phyloP scores from a whole-genome alignment of 2,113 vertebrate species.

The Scophthalmus maximus region DNA sequence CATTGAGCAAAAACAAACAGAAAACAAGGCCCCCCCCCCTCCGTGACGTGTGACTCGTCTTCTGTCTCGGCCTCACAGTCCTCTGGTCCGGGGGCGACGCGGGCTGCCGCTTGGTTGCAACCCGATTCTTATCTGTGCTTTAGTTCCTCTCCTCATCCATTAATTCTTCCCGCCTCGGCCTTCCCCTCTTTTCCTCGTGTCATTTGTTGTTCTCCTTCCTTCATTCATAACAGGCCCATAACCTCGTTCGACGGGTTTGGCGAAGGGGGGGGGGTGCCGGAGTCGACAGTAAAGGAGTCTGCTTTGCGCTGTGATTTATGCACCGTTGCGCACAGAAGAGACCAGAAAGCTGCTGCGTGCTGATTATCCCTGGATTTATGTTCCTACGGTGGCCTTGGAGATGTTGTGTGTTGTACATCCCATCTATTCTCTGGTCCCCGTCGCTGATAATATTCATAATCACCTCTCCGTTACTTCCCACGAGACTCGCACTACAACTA shows the following conservation, averaged over 20 bases:
- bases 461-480: not conserved
- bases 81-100: constrained; percentile 8
- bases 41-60: constrained; percentile 48
- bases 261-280: not conserved
- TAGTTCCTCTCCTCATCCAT: constrained; percentile 6
- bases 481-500: not conserved
- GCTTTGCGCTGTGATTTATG: constrained; percentile 37
- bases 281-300: constrained; percentile 26
- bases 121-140: constrained; percentile 44
- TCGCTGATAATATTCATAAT: not conserved
- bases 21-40: constrained; percentile 25
- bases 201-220: constrained; percentile 22
- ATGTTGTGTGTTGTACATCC: constrained; percentile 15
- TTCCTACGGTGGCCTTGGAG: not conserved
- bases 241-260: constrained; percentile 28
- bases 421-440: constrained; percentile 16
- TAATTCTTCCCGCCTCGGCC: not conserved
- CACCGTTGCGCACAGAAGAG: constrained; percentile 14
- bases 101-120: constrained; percentile 29
- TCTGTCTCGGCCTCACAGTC: constrained; percentile 9
- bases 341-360: constrained; percentile 30
- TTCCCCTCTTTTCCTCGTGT: constrained; percentile 11
- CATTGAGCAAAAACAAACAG: constrained; percentile 68
- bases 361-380: constrained; percentile 57
- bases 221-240: constrained; percentile 36